Conservation (phyloP, 64 coral and sea anemone species). For the Dendronephthya gigantea region DNA sequence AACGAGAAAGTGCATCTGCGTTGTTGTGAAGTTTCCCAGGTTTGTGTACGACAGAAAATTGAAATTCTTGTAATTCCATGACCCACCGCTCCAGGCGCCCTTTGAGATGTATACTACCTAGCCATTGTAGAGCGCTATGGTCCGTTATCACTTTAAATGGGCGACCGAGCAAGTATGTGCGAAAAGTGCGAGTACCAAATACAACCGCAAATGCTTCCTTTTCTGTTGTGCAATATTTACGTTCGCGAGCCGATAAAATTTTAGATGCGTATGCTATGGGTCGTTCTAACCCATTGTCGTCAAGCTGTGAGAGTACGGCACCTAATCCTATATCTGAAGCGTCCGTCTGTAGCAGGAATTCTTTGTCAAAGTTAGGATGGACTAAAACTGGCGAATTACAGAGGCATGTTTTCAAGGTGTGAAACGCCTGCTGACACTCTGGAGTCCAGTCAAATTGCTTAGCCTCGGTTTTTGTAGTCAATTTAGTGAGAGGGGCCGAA, state of each 20-base stretch:
- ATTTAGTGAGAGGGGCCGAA: neutral
- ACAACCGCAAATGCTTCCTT: neutral
- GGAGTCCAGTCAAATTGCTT: neutral
- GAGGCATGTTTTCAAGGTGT: neutral
- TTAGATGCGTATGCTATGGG: conserved; percentile 6
- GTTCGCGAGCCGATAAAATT: neutral
- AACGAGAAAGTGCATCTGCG: neutral
- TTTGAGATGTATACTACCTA: conserved; percentile 19
- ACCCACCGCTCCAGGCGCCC: conserved; percentile 20
- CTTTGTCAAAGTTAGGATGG: neutral
- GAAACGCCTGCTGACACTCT: neutral
- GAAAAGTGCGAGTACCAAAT: neutral
- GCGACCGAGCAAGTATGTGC: neutral
- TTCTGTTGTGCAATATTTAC: conserved; percentile 19
- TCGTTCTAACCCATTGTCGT: neutral
- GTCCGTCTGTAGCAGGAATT: conserved; percentile 17
- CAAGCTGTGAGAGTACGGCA: conserved; percentile 15
- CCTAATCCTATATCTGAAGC: neutral
- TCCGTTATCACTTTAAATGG: conserved; percentile 19
- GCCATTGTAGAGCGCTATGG: conserved; percentile 8
- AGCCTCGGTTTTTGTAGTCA: neutral
- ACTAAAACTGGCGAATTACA: neutral
- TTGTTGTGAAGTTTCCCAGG: conserved; percentile 15
- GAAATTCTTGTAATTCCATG: conserved; percentile 20
- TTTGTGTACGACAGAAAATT: neutral